Conservation (phyloP, 2,888 invertebrate genomes). For the Sialis fuliginosa region DNA sequence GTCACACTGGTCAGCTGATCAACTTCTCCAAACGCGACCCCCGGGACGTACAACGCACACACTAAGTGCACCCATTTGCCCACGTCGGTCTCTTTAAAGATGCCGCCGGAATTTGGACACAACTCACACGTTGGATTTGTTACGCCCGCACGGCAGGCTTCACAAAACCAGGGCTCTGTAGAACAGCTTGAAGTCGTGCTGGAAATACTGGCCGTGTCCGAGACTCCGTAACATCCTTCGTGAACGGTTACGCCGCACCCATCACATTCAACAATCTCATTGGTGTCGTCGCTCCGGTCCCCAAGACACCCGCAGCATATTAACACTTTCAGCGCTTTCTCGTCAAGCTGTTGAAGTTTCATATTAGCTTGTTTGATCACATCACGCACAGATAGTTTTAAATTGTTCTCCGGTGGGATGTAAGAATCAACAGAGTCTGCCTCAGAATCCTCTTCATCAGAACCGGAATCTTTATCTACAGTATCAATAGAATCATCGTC, state of each 20-base stretch:
- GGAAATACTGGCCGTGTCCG: slow-evolving; percentile 77
- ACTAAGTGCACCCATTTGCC: slow-evolving; percentile 97
- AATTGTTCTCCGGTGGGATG: slow-evolving; percentile 21
- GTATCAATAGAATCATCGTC: slow-evolving; percentile 60
- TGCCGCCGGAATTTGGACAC: slow-evolving; percentile 81
- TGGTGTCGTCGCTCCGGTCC: slow-evolving; percentile 79
- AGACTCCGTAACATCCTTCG: slow-evolving; percentile 93
- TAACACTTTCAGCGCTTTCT: slow-evolving; percentile 45
- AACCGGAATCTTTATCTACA: slow-evolving; percentile 18
- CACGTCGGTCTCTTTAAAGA: slow-evolving; percentile 91
- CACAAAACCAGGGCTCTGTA: slow-evolving; percentile 99
- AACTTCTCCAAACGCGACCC: slow-evolving; percentile 91
- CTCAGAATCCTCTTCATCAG: slow-evolving; percentile 22
- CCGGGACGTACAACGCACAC: slow-evolving; percentile 94
- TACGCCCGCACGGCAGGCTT: slow-evolving; percentile 87
- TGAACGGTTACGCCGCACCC: slow-evolving; percentile 92
- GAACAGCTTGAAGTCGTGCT: slow-evolving; percentile 89
- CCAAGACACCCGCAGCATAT: slow-evolving; percentile 89
- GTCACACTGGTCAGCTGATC: slow-evolving; percentile 84
- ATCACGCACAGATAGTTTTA: slow-evolving; percentile 28
- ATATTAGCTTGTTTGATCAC: slow-evolving; percentile 30
- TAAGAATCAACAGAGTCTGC: slow-evolving; percentile 25
- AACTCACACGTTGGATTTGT: slow-evolving; percentile 82
- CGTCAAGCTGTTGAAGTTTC: slow-evolving; percentile 19
- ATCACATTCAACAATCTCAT: slow-evolving; percentile 96